Evolutionary conservation across 2,797 vertebrate species (phyloP).

Genomic region (Gymnodraco acuticeps): DNA sequence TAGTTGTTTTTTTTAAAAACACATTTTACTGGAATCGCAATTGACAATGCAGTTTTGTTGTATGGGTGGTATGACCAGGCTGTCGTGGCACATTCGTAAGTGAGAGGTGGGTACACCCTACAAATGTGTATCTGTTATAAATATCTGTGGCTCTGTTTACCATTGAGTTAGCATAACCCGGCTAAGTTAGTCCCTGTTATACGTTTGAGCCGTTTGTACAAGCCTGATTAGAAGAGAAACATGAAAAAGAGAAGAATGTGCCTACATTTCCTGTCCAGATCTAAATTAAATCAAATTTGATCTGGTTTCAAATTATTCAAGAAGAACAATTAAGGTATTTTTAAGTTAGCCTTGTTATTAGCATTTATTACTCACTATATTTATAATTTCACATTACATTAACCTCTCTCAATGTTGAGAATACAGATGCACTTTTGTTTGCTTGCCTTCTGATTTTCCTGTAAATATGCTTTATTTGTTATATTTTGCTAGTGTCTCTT

Average conservation of each 20-base stretch:
- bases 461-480: slow-evolving; percentile 13
- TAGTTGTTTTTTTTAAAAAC: too few species aligned
- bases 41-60: too few species aligned
- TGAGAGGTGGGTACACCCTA: neutral
- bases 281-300: slow-evolving; percentile 34
- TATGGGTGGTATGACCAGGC: too few species aligned
- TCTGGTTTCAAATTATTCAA: slow-evolving; percentile 26
- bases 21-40: too few species aligned
- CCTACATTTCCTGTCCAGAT: slow-evolving; percentile 39
- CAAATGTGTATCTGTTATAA: slow-evolving; percentile 21
- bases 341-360: neutral
- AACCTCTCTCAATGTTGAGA: slow-evolving; percentile 9
- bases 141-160: slow-evolving; percentile 14
- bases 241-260: slow-evolving; percentile 27
- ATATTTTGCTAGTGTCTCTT: neutral
- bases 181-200: slow-evolving; percentile 20
- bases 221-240: slow-evolving; percentile 9
- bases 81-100: neutral
- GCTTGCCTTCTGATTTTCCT: slow-evolving; percentile 17
- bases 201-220: neutral
- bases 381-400: neutral
- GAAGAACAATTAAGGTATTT: neutral
- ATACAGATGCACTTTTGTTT: slow-evolving; percentile 29
- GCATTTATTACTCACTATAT: neutral
- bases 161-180: slow-evolving; percentile 6